These are phyloP conservation scores for Alethe castanea DNA, from an alignment of 2,113 vertebrate genomes.

Conservation along the genomic window DNA sequence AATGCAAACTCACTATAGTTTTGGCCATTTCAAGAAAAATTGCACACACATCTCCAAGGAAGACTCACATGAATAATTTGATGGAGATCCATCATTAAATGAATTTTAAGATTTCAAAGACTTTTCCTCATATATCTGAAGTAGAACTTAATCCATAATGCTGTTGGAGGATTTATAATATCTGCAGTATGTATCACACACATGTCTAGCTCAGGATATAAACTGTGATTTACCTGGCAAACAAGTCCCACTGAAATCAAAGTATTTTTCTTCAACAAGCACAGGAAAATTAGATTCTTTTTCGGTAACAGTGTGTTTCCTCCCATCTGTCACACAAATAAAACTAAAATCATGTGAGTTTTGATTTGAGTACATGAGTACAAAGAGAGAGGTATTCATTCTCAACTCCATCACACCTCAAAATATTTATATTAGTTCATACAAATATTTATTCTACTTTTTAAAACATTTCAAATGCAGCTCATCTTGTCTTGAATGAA, in stretches of 20 bases:
- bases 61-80: neutral
- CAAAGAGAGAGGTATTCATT: neutral
- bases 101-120: neutral
- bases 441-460: neutral
- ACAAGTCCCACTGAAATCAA: neutral
- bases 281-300: neutral
- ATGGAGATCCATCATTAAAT: neutral
- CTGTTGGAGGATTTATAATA: neutral
- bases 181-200: neutral
- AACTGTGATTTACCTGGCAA: neutral
- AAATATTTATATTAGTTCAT: neutral
- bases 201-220: neutral
- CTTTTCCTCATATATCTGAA: neutral
- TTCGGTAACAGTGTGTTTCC: neutral
- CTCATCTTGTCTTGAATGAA: neutral
- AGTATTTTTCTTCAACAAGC: neutral
- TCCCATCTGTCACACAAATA: neutral
- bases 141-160: neutral
- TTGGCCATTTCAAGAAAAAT: neutral
- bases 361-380: neutral
- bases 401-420: neutral
- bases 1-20: neutral
- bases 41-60: neutral
- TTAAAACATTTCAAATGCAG: neutral
- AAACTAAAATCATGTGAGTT: neutral